A percentile compares a stretch with the other conserved stretches of the same genome.
phyloP scores from a whole-genome alignment of 2,113 vertebrate species.

The Lophura nycthemera region DNA sequence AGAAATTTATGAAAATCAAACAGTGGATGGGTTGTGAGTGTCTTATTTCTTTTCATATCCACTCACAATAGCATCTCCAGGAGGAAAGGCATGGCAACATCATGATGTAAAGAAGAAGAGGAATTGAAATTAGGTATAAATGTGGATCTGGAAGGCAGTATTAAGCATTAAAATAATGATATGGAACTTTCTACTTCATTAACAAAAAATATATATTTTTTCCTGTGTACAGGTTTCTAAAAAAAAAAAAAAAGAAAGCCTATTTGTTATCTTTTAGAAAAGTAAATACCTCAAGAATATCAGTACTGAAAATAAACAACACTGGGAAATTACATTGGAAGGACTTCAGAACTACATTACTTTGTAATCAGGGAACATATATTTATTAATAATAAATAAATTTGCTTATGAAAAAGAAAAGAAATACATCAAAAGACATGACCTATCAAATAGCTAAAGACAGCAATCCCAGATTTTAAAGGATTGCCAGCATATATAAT shows the following conservation, averaged over 20 bases:
- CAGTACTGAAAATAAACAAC: not conserved
- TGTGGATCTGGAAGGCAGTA: not conserved
- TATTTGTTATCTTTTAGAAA: not conserved
- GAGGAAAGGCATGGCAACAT: not conserved
- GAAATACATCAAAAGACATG: not conserved
- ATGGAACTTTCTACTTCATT: not conserved
- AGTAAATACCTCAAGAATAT: not conserved
- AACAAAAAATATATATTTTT: not conserved
- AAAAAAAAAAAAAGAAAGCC: not conserved
- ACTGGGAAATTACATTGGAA: not conserved
- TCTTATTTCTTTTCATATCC: not conserved
- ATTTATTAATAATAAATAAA: not conserved
- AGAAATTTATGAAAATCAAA: not conserved
- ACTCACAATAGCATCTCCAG: not conserved
- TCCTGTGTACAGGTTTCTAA: not conserved
- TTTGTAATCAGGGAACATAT: not conserved
- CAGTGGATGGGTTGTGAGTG: not conserved
- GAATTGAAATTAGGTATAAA: not conserved
- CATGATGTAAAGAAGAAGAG: not conserved
- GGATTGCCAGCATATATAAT: rapidly evolving
- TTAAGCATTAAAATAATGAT: not conserved
- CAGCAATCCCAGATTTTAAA: not conserved
- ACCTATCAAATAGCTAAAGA: not conserved
- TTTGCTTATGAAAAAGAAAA: not conserved
- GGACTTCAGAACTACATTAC: not conserved